phyloP scores from a whole-genome alignment of 2,797 vertebrate genomes.

The Sus cebifrons region DNA sequence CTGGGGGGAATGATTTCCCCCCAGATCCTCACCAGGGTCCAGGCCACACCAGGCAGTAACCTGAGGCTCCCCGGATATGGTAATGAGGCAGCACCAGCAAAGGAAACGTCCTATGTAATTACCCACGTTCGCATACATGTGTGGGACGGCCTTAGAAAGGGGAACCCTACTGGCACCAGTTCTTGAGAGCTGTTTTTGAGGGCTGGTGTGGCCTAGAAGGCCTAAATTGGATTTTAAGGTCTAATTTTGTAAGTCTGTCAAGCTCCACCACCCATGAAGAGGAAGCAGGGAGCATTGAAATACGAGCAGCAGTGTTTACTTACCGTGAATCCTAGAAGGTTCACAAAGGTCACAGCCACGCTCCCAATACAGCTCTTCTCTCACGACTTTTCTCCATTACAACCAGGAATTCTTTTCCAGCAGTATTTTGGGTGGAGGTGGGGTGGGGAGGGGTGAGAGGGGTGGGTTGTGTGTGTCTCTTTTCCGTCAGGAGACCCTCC shows the following conservation, averaged over 20 bases:
- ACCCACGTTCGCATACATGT: neutral
- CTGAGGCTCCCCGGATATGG: constrained; percentile 54
- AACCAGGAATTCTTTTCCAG: neutral
- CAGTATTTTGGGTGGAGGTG: too few relatives aligned
- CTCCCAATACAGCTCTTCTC: neutral
- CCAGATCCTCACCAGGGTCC: neutral
- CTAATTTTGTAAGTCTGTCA: constrained; percentile 76
- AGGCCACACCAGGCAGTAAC: neutral
- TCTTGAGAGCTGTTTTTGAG: constrained; percentile 63
- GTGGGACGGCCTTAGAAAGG: constrained; percentile 24
- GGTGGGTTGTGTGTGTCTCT: neutral
- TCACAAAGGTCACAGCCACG: neutral
- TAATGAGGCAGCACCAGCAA: constrained; percentile 55
- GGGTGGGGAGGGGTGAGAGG: neutral
- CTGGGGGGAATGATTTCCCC: constrained; percentile 23
- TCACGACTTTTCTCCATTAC: neutral
- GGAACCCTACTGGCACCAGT: constrained; percentile 28
- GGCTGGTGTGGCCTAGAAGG: constrained; percentile 62
- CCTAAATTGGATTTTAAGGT: constrained; percentile 81
- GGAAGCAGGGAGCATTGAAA: constrained; percentile 38
- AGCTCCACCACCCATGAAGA: constrained; percentile 72
- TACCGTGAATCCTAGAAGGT: constrained; percentile 71
- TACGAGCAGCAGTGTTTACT: constrained; percentile 6
- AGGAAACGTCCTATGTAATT: neutral
- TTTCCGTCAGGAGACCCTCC: constrained; percentile 16